These are phyloP conservation scores for Cyrtonyx montezumae DNA, from an alignment of 2,113 vertebrate species.

Conservation along the genomic window DNA sequence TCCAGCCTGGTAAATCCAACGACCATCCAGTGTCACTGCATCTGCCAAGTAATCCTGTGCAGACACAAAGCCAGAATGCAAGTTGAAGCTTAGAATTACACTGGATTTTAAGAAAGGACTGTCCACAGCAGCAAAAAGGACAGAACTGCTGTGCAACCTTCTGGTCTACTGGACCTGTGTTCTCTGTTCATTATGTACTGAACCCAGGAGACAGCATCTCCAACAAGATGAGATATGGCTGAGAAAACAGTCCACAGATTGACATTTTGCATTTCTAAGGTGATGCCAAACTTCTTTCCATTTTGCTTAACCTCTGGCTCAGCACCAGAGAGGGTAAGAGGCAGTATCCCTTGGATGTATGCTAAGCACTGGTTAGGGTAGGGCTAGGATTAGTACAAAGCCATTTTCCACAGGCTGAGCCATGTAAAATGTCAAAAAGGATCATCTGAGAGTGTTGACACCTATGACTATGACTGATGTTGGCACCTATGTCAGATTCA, in stretches of 20 bases:
- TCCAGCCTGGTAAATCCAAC: slow-evolving; percentile 83
- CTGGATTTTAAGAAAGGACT: too few relatives aligned
- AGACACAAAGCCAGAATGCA: neutral
- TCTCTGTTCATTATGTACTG: neutral
- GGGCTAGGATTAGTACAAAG: neutral
- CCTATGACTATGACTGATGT: neutral
- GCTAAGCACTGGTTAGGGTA: neutral
- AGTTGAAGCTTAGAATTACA: neutral
- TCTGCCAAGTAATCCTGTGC: slow-evolving; percentile 84
- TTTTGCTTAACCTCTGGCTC: neutral
- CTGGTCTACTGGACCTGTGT: too few relatives aligned
- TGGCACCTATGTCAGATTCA: neutral
- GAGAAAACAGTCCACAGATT: neutral
- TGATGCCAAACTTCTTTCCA: neutral
- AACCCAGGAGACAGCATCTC: neutral
- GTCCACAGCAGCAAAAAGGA: too few relatives aligned
- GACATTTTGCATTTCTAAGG: neutral
- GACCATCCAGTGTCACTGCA: slow-evolving; percentile 82
- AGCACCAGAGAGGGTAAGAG: neutral
- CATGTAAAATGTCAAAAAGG: neutral
- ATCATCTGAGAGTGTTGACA: neutral
- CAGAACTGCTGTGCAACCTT: too few relatives aligned
- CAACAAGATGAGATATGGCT: neutral
- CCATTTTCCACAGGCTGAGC: neutral
- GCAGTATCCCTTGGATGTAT: neutral